phyloP scores from a whole-genome alignment of 2,113 vertebrate species.

The Albula glossodonta region DNA sequence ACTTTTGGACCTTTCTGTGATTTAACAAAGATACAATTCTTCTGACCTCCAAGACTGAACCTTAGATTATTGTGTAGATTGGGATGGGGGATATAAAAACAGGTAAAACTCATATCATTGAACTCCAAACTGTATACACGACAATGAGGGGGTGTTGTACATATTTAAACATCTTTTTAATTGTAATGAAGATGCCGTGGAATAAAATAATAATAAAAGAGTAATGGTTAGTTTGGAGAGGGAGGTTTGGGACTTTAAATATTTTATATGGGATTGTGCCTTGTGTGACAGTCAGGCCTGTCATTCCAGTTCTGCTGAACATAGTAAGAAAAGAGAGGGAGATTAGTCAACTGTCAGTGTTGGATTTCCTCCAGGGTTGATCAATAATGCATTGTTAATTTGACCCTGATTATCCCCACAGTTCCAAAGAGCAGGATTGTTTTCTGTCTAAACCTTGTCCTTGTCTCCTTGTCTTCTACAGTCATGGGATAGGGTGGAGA shows the following conservation, averaged over 20 bases:
- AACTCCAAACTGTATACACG: not conserved
- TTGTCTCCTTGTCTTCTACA: not conserved
- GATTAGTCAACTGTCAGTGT: constrained; percentile 5
- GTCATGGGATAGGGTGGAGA: not conserved
- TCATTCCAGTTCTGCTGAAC: not conserved
- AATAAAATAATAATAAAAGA: not conserved
- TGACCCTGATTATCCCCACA: not conserved
- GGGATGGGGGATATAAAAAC: not conserved
- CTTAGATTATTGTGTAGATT: not conserved
- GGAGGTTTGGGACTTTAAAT: not conserved
- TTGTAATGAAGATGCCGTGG: not conserved
- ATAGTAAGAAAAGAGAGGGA: not conserved
- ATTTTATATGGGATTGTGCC: not conserved
- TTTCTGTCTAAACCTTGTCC: not conserved
- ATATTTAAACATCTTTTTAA: constrained; percentile 1
- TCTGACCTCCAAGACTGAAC: not conserved
- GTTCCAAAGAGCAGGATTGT: not conserved
- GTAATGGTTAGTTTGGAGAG: not conserved
- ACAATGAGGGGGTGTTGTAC: not conserved
- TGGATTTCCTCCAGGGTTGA: not conserved
- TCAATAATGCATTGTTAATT: constrained; percentile 17
- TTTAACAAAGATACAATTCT: not conserved
- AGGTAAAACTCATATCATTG: not conserved
- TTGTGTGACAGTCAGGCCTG: not conserved
- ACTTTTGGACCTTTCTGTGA: not conserved